Evolutionary conservation across 2,113 vertebrate species (phyloP).

Genomic region (Mesembrinibis cayennensis): DNA sequence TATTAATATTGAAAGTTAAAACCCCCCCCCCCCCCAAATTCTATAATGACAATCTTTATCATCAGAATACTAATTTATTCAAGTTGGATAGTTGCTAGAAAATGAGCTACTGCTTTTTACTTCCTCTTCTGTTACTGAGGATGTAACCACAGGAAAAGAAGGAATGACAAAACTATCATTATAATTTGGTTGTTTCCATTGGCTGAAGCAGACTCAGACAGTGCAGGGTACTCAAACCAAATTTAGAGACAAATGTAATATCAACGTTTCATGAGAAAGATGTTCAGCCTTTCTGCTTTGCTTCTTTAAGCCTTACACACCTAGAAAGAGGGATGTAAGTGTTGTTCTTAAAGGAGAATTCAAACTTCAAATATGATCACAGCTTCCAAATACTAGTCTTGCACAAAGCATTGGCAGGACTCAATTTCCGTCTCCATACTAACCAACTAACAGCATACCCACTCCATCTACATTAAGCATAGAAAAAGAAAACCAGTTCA

Average conservation of each 20-base stretch:
- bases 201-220: background rate
- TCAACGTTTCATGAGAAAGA: background rate
- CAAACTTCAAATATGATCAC: background rate
- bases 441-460: background rate
- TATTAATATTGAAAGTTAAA: background rate
- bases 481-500: background rate
- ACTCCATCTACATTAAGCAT: background rate
- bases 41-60: background rate
- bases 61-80: background rate
- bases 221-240: background rate
- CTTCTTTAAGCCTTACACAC: background rate
- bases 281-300: background rate
- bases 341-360: background rate
- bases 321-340: background rate
- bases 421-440: background rate
- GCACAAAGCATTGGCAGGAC: background rate
- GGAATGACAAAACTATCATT: background rate
- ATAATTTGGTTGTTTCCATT: background rate
- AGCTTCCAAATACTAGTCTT: background rate
- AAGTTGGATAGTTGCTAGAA: background rate
- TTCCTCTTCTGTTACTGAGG: background rate
- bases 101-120: background rate
- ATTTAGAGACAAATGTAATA: background rate
- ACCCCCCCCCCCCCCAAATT: accelerated
- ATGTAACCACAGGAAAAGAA: background rate